Base-by-base conservation (phyloP, 2,113 vertebrate species). In the Notarius lentiginosus region DNA sequence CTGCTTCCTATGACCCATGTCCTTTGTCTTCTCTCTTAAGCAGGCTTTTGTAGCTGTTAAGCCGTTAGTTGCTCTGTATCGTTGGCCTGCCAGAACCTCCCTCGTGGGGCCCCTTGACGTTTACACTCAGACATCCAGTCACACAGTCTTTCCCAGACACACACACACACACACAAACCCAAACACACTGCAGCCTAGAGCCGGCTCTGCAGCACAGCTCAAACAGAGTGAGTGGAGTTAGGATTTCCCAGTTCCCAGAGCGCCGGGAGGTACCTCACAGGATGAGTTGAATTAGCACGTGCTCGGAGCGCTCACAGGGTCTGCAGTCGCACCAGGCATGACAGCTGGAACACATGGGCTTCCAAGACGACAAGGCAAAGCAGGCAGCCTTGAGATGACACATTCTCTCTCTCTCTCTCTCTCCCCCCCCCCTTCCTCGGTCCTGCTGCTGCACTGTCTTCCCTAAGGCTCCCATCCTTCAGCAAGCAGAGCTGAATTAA, bases 401-500 rank as follows among this genome's bases (percentile, higher is more conserved):
- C 63, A 30, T 30, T 5, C 14, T 7, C 1, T 7, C 60, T n/a
- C n/a, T n/a, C n/a, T n/a, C n/a, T n/a, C n/a, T n/a, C n/a, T n/a
- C n/a, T n/a, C n/a, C 6, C 51, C 14, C 5, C 51, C 27, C 10
- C 18, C 18, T 22, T 60, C 66, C 49, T 66, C 47, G 63, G 14
- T 84, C 79, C 60, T 65, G 65, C 70, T 1, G 72, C 87, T 34
- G 61, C 51, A 30, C 34, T 51, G 86, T 82, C 86, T 87, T 81
- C 83, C 83, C 83, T 63, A 65, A 53, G 49, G 86, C 72, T 83
- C 86, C 86, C 86, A 51, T 90, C 72, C 79, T 70, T 88, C 79
- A 79, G 87, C 77, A 84, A 80, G 83, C 85, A 90, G 56, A 9
- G 14, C 65, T 90, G 79, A 84, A 90, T 87, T 89, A 90, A 95